These are phyloP conservation scores for Coendou prehensilis DNA, from an alignment of 2,797 vertebrate species.

Conservation along the genomic window DNA sequence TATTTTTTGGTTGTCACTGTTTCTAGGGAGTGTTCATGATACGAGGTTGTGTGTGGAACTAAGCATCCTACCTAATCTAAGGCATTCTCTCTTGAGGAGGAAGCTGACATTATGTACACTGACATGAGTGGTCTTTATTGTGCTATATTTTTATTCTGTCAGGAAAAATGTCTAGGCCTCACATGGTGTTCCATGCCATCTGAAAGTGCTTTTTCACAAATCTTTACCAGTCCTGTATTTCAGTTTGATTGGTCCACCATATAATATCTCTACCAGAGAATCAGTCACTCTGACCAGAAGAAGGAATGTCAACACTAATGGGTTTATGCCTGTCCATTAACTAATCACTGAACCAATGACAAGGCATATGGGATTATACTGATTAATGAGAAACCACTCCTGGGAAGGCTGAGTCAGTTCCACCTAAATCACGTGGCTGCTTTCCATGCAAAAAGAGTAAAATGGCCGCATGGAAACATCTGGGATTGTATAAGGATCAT, in stretches of 20 bases:
- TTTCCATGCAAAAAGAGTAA: background rate
- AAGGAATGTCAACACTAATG: background rate
- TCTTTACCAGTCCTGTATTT: background rate
- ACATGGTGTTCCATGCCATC: too few relatives aligned
- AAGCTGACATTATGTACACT: background rate
- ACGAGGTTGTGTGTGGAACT: background rate
- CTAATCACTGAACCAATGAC: background rate
- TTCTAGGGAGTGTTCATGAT: background rate
- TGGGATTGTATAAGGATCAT: background rate
- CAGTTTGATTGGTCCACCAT: background rate
- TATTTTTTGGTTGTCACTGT: background rate
- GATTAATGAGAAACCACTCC: background rate
- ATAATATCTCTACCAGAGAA: background rate
- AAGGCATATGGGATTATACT: background rate
- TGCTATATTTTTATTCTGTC: background rate
- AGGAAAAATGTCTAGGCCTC: background rate
- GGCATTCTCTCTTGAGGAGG: background rate
- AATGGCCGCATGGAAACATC: background rate
- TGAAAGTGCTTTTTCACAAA: background rate
- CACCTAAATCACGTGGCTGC: background rate
- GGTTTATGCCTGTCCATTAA: background rate
- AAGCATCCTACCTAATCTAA: background rate
- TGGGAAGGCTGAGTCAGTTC: background rate
- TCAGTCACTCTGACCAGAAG: background rate
- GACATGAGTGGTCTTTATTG: background rate